Percentiles rank a stretch among this genome's conserved stretches.
These are phyloP conservation scores for Atrina japonica DNA, from an alignment of 2,888 invertebrate genomes.

Conservation along the genomic window DNA sequence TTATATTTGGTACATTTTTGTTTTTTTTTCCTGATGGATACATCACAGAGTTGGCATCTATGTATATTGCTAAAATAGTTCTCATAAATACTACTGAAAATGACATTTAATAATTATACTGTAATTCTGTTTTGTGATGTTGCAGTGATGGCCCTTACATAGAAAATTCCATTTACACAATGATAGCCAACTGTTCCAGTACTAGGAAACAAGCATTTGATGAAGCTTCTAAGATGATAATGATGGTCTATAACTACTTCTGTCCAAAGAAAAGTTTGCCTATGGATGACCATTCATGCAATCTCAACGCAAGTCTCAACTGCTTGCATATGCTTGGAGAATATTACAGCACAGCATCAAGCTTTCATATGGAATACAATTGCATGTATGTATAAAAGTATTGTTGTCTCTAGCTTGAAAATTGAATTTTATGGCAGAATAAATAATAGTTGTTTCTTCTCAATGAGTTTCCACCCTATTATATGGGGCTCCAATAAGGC, in stretches of 20 bases:
- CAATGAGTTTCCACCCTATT: no score
- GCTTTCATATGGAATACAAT: conserved; percentile 21
- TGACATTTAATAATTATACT: no score
- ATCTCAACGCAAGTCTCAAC: conserved; percentile 16
- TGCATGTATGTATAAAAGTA: conserved; percentile 37
- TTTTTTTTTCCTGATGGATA: no score
- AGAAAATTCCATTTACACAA: background rate
- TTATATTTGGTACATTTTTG: no score
- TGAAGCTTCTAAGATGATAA: conserved; percentile 18
- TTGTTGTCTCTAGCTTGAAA: no score
- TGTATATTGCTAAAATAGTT: no score
- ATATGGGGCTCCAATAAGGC: no score
- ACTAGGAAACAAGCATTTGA: conserved; percentile 11
- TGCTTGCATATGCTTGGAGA: conserved; percentile 19
- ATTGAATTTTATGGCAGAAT: no score
- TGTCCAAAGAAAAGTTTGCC: conserved; percentile 15
- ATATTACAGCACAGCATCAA: conserved; percentile 6
- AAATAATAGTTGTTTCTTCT: no score
- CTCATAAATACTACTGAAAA: no score
- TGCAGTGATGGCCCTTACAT: conserved; percentile 3
- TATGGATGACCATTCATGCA: conserved; percentile 21
- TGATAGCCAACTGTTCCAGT: conserved; percentile 1
- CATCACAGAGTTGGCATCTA: no score
- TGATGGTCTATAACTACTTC: conserved; percentile 11
- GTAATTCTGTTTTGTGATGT: no score